Base-by-base conservation (phyloP, 2,888 invertebrate species). In the Torymus tubicola region DNA sequence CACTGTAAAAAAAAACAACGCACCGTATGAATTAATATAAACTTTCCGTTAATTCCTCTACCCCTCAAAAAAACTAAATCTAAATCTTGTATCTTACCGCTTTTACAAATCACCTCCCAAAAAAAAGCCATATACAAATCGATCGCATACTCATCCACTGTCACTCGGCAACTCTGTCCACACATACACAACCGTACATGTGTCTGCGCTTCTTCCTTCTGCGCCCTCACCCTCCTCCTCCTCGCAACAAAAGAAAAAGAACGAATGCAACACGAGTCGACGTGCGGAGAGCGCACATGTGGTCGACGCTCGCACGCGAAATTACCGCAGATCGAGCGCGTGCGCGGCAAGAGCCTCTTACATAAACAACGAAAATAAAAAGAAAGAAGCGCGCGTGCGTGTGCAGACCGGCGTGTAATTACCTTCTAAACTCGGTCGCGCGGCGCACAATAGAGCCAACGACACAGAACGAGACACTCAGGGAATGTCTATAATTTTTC, bases 241-340 rank as follows among this genome's bases (percentile, higher is more conserved):
- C 42, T 42, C 8, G 1, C 12, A 42, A 58, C 42, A 71, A 50
- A 50, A n/a, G 60, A 50, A 50, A n/a, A 31, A 12, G 13, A 63
- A 16, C 4, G 31, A 55, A 16, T 31, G 0, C 2, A 14, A 2
- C 10, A 10, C 21, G 71, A 52, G 13, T 1, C 4, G 42, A 53
- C 11, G 13, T 31, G 55, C n/a, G 55, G 58, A 58, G 52, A 24
- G 50, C 18, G 71, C 71, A 78, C 78, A 78, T 65, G 65, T 71
- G 65, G 60, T 18, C 42, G 53, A 24, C 60, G 77, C 50, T 50
- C 14, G 71, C 60, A 21, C 53, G 61, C 65, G 64, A 77, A 70
- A 77, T 77, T 65, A 71, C 70, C 77, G 65, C 76, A 57, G 67
- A 75, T n/a, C 60, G 57, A 58, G 71, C 68, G 58, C 42, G 42